Evolutionary conservation across 2,797 vertebrate genomes (phyloP).

Genomic region (Malurus leucopterus): DNA sequence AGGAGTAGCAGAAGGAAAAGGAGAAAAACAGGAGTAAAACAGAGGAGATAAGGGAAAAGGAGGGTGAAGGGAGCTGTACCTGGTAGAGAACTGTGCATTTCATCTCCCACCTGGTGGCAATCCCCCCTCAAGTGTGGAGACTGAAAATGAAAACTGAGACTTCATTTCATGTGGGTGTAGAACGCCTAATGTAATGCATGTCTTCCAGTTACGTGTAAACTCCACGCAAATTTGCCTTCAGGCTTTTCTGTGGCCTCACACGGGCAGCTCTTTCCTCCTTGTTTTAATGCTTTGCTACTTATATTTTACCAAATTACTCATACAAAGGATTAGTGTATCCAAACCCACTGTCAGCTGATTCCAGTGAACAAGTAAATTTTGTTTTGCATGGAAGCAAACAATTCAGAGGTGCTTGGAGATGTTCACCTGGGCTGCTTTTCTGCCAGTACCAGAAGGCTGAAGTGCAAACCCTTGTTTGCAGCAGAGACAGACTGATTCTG

Average conservation of each 20-base stretch:
- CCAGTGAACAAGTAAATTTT: not conserved
- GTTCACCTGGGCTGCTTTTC: not conserved
- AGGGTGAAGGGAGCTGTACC: not conserved
- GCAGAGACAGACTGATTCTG: not conserved
- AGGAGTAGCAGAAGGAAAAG: not conserved
- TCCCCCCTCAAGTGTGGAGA: not conserved
- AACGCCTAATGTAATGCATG: not conserved
- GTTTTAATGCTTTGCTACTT: not conserved
- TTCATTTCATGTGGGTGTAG: not conserved
- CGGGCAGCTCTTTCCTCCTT: not conserved
- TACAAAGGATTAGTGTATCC: not conserved
- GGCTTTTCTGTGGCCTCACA: not conserved
- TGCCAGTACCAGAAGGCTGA: not conserved
- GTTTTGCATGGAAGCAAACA: not conserved
- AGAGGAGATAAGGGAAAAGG: accelerated
- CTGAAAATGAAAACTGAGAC: not conserved
- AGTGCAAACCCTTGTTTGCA: not conserved
- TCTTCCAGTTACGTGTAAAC: not conserved
- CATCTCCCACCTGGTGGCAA: not conserved
- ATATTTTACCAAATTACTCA: not conserved
- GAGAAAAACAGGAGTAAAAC: not conserved
- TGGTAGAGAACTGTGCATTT: not conserved
- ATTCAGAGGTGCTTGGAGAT: not conserved
- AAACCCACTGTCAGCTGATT: not conserved
- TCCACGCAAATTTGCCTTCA: not conserved